These are phyloP conservation scores for Daphoenositta chrysoptera DNA, from an alignment of 2,113 vertebrate species.

Conservation along the genomic window DNA sequence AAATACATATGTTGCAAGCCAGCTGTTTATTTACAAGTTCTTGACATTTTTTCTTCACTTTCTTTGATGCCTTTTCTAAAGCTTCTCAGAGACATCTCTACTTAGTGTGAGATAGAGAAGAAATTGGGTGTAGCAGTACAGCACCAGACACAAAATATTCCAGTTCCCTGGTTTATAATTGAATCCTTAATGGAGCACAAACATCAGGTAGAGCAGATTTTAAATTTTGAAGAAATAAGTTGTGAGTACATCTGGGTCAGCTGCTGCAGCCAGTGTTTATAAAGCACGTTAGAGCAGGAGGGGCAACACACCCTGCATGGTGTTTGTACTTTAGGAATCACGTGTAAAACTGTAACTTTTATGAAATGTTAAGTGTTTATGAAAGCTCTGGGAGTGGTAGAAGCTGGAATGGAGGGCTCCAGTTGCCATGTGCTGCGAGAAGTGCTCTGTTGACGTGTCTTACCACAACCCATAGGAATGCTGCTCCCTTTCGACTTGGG, in stretches of 20 bases:
- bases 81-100: conserved; percentile 68
- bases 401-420: background rate
- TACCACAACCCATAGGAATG: conserved; percentile 62
- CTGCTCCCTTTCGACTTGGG: background rate
- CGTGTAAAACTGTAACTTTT: conserved; percentile 69
- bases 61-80: conserved; percentile 71
- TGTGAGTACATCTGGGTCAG: conserved; percentile 57
- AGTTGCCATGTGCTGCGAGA: background rate
- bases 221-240: conserved; percentile 62
- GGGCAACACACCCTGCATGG: background rate
- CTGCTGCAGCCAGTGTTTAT: conserved; percentile 61
- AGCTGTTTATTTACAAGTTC: conserved; percentile 83
- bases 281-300: conserved; percentile 47
- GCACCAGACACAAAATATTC: conserved; percentile 56
- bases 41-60: conserved; percentile 73
- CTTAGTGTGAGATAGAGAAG: conserved; percentile 70
- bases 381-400: conserved; percentile 62
- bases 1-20: conserved; percentile 80
- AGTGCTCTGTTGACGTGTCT: background rate
- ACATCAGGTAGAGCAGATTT: conserved; percentile 63
- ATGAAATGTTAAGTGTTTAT: conserved; percentile 75
- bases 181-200: background rate
- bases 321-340: conserved; percentile 59
- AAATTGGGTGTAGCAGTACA: conserved; percentile 61
- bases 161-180: conserved; percentile 36